Base-by-base conservation (phyloP, 92 coral and sea anemone genomes). In the Epizoanthus ramosus region DNA sequence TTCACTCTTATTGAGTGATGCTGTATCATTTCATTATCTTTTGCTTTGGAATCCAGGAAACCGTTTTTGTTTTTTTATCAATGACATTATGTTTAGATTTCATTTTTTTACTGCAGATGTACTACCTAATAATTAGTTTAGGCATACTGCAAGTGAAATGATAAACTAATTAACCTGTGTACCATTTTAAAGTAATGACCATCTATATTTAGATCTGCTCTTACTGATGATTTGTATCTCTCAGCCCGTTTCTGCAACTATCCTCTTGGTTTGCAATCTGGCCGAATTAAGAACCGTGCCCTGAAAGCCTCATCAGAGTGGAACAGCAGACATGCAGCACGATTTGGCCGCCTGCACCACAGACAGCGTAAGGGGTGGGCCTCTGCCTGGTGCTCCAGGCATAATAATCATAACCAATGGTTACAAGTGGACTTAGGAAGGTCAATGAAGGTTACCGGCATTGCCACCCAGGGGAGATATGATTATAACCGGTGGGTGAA, bases 391-490 rank as follows among this genome's bases (percentile, higher is more conserved):
- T 74, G 85, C n/a, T 75, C 98, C 1, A 87, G 87, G 4, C 83
- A 57, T 39, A 85, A 86, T 8, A 86, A 90, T 67, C 82, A 87
- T 57, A 71, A 80, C 60, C 94, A 91, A 70, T 94, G 92, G 92
- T 83, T 88, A 19, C 89, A 88, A 85, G 66, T 93, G 74, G 88
- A 86, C 72, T 64, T 91, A 16, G 88, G 89, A 23, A 63, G 83
- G 23, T 25, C 94, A 31, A 71, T 70, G 83, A 79, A 79, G 80
- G 73, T 96, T 33, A 91, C 93, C 4, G 93, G 97, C 24, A 88
- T 96, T 57, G 98, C 95, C n/a, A 94, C 87, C 6, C 96, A 94
- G 65, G 99, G 99, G 10, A 84, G 89, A 43, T 88, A 87, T n/a
- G 89, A 84, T 68, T 61, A 87, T 0, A 85, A 83, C 74, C 83